phyloP scores from a whole-genome alignment of 2,113 vertebrate genomes.

The Oreochromis tanganicae region DNA sequence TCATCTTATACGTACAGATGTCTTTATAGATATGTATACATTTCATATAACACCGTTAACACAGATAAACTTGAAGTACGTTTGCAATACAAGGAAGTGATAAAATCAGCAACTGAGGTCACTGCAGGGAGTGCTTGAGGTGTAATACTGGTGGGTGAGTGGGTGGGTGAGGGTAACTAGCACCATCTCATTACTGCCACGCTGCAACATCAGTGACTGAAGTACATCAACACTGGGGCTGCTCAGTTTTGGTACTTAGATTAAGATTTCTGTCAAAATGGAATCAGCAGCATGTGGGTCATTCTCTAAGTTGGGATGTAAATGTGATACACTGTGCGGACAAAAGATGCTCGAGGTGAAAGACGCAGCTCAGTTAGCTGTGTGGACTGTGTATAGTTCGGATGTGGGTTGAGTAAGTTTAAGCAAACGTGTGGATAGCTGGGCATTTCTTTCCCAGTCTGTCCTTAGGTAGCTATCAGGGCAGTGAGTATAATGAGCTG shows the following conservation, averaged over 20 bases:
- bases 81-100: conserved; percentile 5
- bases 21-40: not conserved
- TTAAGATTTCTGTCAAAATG: not conserved
- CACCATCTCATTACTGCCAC: not conserved
- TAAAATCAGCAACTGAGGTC: conserved; percentile 21
- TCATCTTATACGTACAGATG: not conserved
- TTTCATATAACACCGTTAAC: not conserved
- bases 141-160: not conserved
- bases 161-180: not conserved
- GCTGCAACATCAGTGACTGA: not conserved
- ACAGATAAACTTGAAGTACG: not conserved
- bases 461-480: not conserved
- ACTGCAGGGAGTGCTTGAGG: not conserved
- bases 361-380: not conserved
- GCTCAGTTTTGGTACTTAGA: not conserved
- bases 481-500: not conserved
- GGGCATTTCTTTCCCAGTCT: not conserved
- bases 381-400: not conserved
- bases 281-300: not conserved
- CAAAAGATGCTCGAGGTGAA: not conserved
- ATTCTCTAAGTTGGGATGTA: not conserved
- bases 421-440: not conserved
- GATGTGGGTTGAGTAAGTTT: not conserved
- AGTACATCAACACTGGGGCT: not conserved
- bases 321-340: not conserved